Evolutionary conservation across 2,113 vertebrate genomes (phyloP), one percentile per base, ranked within the genome.

Genomic region (Eclectus roratus): DNA sequence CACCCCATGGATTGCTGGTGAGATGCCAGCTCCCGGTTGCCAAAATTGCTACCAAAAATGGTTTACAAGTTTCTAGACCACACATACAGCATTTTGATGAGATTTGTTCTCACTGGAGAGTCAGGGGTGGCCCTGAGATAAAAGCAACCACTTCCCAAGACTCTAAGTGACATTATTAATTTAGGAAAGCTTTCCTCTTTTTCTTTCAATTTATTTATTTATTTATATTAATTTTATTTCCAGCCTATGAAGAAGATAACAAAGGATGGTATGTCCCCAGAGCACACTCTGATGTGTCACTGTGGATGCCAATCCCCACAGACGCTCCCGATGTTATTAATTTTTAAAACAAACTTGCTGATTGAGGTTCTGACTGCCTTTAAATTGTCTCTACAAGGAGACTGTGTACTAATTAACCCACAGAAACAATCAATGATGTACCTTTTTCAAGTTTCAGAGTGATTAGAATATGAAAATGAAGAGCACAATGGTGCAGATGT

Each of bases 381-480:
- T 98, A 98, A 98, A 98, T 98, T 98, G 97, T 98, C 97, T 98
- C 97, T 97, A 96, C 97, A 97, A 97, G 97, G 98, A 98, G 97
- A 97, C 97, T 96, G 97, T 97, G 98, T 98, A 97, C 97, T 98
- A 98, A 98, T 98, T 98, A 98, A 98, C 98, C 98, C 97, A 96
- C 97, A 98, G 97, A 98, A 98, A 98, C 97, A 98, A 98, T 98
- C 97, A 98, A 96, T 96, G 98, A 98, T 98, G 97, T 97, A 97
- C 97, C 97, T 98, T 98, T 98, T 98, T 98, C 97, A 98, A 98
- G 97, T 98, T 98, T 98, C 98, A 96, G 97, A 96, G 95, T 97
- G 98, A 98, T 98, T 98, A 98, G 97, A 98, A 98, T 98, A 98
- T 98, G 98, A 98, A 98, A 98, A 98, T 98, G 97, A 98, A 98